A percentile compares a stretch with the other conserved stretches of the same genome.
Conservation (phyloP, 1,140 invertebrate species). For the Neocloeon triangulifer region DNA sequence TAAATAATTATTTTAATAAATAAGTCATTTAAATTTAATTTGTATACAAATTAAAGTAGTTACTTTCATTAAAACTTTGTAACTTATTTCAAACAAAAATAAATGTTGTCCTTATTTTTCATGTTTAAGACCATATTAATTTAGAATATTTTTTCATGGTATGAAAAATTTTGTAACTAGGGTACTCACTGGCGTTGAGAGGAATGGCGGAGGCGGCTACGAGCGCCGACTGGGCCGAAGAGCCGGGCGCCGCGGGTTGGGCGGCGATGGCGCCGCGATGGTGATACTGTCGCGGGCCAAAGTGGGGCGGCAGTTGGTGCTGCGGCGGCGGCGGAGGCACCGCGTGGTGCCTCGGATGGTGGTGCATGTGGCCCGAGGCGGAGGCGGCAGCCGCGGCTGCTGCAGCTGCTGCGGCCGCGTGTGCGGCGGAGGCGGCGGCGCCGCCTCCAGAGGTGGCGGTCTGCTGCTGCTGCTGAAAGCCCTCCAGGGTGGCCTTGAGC, state of each 20-base stretch:
- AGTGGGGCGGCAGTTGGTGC: slow-evolving; percentile 2
- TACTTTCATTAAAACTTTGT: too few relatives aligned
- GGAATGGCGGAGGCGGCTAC: too few relatives aligned
- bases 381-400: not conserved
- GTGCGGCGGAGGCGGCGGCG: not conserved
- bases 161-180: not conserved
- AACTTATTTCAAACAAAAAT: too few relatives aligned
- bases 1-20: too few relatives aligned
- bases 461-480: not conserved
- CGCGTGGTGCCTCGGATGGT: not conserved
- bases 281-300: too few relatives aligned
- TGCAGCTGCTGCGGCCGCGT: slow-evolving; percentile 1
- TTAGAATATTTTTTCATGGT: not conserved
- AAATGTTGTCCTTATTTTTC: too few relatives aligned
- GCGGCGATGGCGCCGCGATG: too few relatives aligned
- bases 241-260: too few relatives aligned
- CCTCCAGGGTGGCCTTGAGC: not conserved
- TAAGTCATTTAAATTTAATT: too few relatives aligned
- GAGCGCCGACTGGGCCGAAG: too few relatives aligned
- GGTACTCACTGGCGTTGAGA: slow-evolving; percentile 3
- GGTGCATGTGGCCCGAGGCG: not conserved
- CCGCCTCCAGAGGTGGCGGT: not conserved
- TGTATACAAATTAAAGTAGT: too few relatives aligned
- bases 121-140: too few relatives aligned
- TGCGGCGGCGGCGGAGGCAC: not conserved